phyloP scores from a whole-genome alignment of 1,140 invertebrate species.

The Leptinotarsa texana region DNA sequence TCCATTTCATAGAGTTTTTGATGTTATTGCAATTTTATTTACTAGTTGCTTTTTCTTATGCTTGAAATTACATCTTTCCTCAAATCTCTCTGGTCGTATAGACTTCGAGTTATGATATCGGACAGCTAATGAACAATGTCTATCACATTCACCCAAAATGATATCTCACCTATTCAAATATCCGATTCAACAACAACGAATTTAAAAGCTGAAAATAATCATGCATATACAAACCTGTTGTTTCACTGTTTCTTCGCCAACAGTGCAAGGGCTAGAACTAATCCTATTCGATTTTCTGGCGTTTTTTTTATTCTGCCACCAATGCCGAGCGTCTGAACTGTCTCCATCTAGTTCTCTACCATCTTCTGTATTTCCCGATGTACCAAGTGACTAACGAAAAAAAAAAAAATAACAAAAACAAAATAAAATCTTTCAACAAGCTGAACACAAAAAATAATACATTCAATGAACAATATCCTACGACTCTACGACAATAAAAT shows the following conservation, averaged over 20 bases:
- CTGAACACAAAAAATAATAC: neutral
- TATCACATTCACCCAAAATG: no score
- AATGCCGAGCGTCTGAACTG: slow-evolving; percentile 25
- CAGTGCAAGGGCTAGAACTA: slow-evolving; percentile 16
- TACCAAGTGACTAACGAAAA: slow-evolving; percentile 42
- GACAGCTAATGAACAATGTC: no score
- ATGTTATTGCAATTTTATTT: no score
- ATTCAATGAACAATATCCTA: no score
- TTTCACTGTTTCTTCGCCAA: slow-evolving; percentile 44
- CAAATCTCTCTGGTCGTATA: no score
- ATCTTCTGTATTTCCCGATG: slow-evolving; percentile 33
- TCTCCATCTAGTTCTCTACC: slow-evolving; percentile 36
- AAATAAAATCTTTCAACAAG: slow-evolving; percentile 11
- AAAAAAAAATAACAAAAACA: slow-evolving; percentile 33
- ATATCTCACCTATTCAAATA: neutral
- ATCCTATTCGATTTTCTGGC: slow-evolving; percentile 31
- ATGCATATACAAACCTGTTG: slow-evolving; percentile 39
- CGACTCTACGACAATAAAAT: no score
- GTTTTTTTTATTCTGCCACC: slow-evolving; percentile 40
- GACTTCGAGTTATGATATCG: no score
- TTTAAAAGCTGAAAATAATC: neutral
- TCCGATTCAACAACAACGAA: neutral
- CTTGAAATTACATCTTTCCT: no score
- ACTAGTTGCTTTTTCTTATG: no score
- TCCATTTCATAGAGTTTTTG: no score